Base-by-base conservation (phyloP, 2,797 vertebrate species). In the Arnoldichthys spilopterus region DNA sequence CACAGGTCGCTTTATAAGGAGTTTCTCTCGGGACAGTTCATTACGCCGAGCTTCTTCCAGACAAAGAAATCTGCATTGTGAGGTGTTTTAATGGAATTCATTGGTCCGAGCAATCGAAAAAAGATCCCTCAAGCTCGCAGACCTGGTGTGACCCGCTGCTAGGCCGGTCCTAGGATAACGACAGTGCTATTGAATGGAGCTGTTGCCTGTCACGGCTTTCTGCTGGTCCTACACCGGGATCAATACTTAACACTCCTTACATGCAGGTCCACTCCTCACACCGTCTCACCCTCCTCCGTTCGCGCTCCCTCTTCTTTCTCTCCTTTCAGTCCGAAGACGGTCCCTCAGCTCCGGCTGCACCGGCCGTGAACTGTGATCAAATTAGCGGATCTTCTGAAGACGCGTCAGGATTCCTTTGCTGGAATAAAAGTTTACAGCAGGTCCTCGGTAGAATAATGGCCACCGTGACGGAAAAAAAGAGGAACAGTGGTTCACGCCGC, bases 131-230 rank as follows among this genome's bases (percentile, higher is more conserved):
- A 85, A 56, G 51, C 56, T 70, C 72, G 84, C 87, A 86, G 88
- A 87, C 86, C 85, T 85, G 83, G 86, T 77, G 77, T 89, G 87
- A 91, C 89, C 88, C 79, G 81, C 85, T 87, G 89, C 88, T 86
- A 81, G 86, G 86, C 89, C 54, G 78, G 88, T 84, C 86, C 87
- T 86, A 83, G 82, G 85, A 85, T 92, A 91, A 91, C 90, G 89
- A 92, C 91, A 88, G 89, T 88, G 84, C 80, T 90, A 89, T 92
- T 87, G 92, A 91, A 92, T 92, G 87, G 83, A 89, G 91, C 89
- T 89, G 83, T 90, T 85, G 87, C 84, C 85, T 88, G 88, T 91
- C 91, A 89, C 73, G 77, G 86, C 77, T 76, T 83, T 86, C 49
- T 85, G 86, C 87, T 84, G 83, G 85, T 74, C 86, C 74, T 80